Evolutionary conservation across 1,140 invertebrate genomes (phyloP), one percentile per base, ranked within the genome.

Genomic region (Trypoxylus dichotomus): DNA sequence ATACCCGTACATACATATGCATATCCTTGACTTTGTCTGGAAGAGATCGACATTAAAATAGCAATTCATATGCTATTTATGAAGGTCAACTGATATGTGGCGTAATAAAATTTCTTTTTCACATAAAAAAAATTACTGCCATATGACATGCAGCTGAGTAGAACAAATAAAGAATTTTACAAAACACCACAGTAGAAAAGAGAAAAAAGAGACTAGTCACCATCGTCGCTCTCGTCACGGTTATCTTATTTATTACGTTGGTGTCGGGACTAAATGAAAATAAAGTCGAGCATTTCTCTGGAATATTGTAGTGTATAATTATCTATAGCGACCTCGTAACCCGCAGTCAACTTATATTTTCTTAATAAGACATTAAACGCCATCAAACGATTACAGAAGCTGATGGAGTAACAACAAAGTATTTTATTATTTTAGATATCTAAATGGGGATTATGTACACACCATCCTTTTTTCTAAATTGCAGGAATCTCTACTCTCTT

Each of bases 201-300:
- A 68, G 27, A 68, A 68, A 68, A 7, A 6, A 25, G 10, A 68
- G 24, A 68, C 21, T 24, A 68, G 60, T 11, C 60, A 68, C 25
- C 24, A 24, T 68, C 60, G 60, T 29, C 27, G n/a, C 60, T 29
- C 11, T 7, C 32, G 1, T 21, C 21, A 68, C 60, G 60, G 60
- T 68, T 68, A 68, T 68, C 60, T 68, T 68, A 68, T 68, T 68
- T 68, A 68, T 68, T 68, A 68, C 24, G 8, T 21, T 68, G 13
- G 60, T 68, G 60, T 68, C 60, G 60, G 10, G 60, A 68, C 60
- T 27, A 68, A 63, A 68, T 68, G 60, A 68, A 68, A 68, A 68
- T 68, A 68, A 68, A 68, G 60, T 68, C 60, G 19, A 68, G 21
- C 60, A 29, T 68, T 68, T 68, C 24, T 68, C 21, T 27, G 3